Conservation (phyloP, 2,888 invertebrate species). For the Sinodicranocentrus sp. region DNA sequence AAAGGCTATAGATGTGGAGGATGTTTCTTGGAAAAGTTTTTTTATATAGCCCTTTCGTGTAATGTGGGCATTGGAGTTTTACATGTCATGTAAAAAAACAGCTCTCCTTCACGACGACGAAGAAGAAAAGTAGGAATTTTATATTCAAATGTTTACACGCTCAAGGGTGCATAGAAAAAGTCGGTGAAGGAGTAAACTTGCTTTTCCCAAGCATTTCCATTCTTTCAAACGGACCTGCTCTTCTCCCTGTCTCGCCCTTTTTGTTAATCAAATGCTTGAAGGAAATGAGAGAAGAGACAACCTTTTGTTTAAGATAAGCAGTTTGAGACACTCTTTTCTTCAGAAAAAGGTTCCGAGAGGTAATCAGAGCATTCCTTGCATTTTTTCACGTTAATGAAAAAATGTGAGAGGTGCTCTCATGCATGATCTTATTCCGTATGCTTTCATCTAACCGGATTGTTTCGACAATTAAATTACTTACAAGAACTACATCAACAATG, state of each 20-base stretch:
- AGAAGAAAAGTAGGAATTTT: constrained; percentile 6
- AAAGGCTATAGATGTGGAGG: constrained; percentile 29
- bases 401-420: background rate
- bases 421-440: background rate
- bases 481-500: background rate
- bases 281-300: too few species aligned
- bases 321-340: too few species aligned
- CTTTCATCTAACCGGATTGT: background rate
- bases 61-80: too few species aligned
- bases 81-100: background rate
- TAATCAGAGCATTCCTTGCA: background rate
- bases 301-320: too few species aligned
- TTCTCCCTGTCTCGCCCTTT: background rate
- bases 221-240: too few species aligned
- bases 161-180: constrained; percentile 9
- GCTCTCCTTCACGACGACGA: background rate
- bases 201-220: too few species aligned
- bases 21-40: constrained; percentile 9
- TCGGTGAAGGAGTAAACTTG: background rate
- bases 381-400: background rate
- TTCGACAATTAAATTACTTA: background rate
- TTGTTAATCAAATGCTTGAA: too few species aligned
- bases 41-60: too few species aligned
- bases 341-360: too few species aligned
- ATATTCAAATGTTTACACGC: constrained; percentile 15